Conservation (phyloP, 2,888 invertebrate genomes). For the Thymelicus lineola region DNA sequence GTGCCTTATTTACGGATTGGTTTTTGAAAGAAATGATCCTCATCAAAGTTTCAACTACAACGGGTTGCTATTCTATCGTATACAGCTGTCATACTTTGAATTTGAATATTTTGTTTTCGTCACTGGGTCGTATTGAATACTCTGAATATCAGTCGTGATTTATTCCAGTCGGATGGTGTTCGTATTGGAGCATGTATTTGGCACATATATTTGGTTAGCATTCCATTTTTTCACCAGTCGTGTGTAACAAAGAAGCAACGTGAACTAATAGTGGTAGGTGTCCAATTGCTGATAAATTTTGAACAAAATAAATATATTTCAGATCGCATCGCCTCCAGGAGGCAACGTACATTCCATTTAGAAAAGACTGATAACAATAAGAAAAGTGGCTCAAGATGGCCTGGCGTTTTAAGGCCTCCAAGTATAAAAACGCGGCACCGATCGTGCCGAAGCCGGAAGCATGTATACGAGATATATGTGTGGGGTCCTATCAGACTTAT, state of each 20-base stretch:
- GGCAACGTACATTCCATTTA: slow-evolving; percentile 74
- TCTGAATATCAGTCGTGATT: slow-evolving; percentile 9
- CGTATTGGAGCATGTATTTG: slow-evolving; percentile 11
- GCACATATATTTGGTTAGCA: not conserved
- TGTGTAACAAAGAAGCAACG: not conserved
- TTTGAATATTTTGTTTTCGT: slow-evolving; percentile 2
- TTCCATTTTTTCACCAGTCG: not conserved
- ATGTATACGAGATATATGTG: slow-evolving; percentile 94
- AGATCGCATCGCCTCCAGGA: slow-evolving; percentile 54
- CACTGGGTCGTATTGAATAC: not conserved
- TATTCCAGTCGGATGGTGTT: slow-evolving; percentile 1
- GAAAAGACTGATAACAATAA: slow-evolving; percentile 75
- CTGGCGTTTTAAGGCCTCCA: slow-evolving; percentile 98
- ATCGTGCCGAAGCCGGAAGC: slow-evolving; percentile 98
- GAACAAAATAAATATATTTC: slow-evolving; percentile 49
- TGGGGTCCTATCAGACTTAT: slow-evolving; percentile 97
- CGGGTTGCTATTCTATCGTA: too few species aligned
- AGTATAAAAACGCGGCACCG: slow-evolving; percentile 99
- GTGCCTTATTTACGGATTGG: too few species aligned
- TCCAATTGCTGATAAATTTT: slow-evolving; percentile 11
- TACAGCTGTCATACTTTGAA: slow-evolving; percentile 10
- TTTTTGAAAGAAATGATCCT: too few species aligned
- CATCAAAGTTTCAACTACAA: too few species aligned
- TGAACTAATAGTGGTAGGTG: not conserved
- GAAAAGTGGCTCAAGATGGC: slow-evolving; percentile 87